These are phyloP conservation scores for Morphnarchus princeps DNA, from an alignment of 2,113 vertebrate genomes.

Conservation along the genomic window DNA sequence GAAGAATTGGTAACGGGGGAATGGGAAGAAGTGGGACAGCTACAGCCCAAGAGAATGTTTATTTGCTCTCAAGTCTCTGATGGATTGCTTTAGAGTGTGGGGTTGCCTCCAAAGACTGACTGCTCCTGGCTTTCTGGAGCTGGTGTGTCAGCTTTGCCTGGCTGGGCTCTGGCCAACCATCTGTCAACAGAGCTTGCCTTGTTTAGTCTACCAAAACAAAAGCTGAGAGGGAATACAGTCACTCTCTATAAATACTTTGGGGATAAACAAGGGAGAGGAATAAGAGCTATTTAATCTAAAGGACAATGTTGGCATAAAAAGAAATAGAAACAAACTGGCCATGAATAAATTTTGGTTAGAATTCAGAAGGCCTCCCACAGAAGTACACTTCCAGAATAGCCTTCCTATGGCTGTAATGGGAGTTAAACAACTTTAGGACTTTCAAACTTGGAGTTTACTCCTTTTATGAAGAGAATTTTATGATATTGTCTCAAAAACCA, in stretches of 20 bases:
- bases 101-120: not conserved
- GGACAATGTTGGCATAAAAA: not conserved
- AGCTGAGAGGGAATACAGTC: slow-evolving; percentile 2
- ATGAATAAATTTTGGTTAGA: not conserved
- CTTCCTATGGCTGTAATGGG: not conserved
- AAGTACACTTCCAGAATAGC: not conserved
- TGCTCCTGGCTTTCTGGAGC: slow-evolving; percentile 16
- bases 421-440: not conserved
- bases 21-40: not conserved
- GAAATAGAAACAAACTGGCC: not conserved
- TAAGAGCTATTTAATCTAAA: not conserved
- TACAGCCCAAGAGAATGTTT: not conserved
- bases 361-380: not conserved
- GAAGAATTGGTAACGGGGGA: not conserved
- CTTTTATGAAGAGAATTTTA: not conserved
- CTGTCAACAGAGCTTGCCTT: slow-evolving; percentile 34
- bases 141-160: not conserved
- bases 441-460: not conserved
- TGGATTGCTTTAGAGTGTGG: not conserved
- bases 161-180: slow-evolving; percentile 41
- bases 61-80: not conserved
- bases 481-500: not conserved
- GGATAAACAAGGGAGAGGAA: not conserved
- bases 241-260: not conserved
- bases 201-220: slow-evolving; percentile 51